phyloP scores from a whole-genome alignment of 2,888 invertebrate genomes.

The Lutraria lutraria region DNA sequence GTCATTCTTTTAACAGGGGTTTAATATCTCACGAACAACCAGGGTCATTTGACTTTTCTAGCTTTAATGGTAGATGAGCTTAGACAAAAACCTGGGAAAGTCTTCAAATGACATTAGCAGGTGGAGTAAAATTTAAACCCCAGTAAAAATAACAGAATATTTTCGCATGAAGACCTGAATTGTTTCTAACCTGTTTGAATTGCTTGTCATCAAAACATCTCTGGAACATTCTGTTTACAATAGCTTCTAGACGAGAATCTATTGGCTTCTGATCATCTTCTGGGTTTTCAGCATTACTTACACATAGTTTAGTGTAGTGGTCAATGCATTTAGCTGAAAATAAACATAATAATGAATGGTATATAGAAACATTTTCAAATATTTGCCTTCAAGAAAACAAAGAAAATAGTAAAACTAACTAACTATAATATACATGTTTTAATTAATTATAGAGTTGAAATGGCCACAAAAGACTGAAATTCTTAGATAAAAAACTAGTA shows the following conservation, averaged over 20 bases:
- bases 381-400: background rate
- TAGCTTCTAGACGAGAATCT: constrained; percentile 91
- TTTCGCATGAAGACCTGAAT: background rate
- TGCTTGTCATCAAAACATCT: constrained; percentile 97
- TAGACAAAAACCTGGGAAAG: no score
- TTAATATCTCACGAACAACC: no score
- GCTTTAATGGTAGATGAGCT: no score
- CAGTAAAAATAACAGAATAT: no score
- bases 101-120: no score
- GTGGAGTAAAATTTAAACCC: no score
- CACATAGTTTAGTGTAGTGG: constrained; percentile 95
- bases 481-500: no score
- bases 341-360: background rate
- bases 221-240: constrained; percentile 99
- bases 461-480: no score
- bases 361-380: background rate
- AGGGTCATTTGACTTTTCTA: no score
- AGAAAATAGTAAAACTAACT: background rate
- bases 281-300: constrained; percentile 90
- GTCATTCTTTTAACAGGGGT: no score
- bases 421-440: no score
- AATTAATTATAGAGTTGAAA: no score
- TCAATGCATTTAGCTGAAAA: constrained; percentile 97
- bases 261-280: constrained; percentile 88
- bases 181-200: constrained; percentile 91